phyloP scores from a whole-genome alignment of 2,797 vertebrate species.

The Melopsittacus undulatus region DNA sequence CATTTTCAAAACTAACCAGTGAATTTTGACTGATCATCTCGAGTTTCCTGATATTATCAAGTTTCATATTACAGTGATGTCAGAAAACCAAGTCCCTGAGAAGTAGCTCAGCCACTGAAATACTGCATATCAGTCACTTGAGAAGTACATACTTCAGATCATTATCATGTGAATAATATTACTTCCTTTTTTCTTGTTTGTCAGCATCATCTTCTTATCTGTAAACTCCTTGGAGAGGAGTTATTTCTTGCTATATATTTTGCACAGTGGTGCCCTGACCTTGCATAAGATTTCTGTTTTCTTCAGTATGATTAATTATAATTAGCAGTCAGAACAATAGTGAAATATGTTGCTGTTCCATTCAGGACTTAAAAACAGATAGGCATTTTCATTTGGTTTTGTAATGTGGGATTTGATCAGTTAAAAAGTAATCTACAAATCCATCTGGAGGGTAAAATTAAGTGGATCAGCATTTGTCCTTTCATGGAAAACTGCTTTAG shows the following conservation, averaged over 20 bases:
- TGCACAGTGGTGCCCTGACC: not conserved
- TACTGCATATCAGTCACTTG: not conserved
- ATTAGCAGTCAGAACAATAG: not conserved
- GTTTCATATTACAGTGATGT: constrained; percentile 12
- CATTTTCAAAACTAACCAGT: not conserved
- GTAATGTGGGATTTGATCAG: not conserved
- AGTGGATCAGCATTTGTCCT: constrained; percentile 8
- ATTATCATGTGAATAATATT: not conserved
- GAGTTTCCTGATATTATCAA: not conserved
- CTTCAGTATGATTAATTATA: not conserved
- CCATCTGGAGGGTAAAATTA: constrained; percentile 18
- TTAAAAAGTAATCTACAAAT: constrained; percentile 9
- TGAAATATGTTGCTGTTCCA: not conserved
- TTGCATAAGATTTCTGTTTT: not conserved
- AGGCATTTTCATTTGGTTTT: constrained; percentile 16
- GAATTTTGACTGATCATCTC: not conserved
- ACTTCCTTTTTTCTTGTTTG: not conserved
- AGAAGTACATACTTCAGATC: constrained; percentile 12
- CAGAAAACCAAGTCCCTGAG: not conserved
- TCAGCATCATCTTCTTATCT: not conserved
- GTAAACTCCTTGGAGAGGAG: not conserved
- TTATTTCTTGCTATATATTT: not conserved
- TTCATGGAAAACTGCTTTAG: not conserved
- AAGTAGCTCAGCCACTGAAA: constrained; percentile 20
- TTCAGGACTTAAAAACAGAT: not conserved